Evolutionary conservation across 2,888 invertebrate genomes (phyloP).

Genomic region (Watsonalla cultraria): DNA sequence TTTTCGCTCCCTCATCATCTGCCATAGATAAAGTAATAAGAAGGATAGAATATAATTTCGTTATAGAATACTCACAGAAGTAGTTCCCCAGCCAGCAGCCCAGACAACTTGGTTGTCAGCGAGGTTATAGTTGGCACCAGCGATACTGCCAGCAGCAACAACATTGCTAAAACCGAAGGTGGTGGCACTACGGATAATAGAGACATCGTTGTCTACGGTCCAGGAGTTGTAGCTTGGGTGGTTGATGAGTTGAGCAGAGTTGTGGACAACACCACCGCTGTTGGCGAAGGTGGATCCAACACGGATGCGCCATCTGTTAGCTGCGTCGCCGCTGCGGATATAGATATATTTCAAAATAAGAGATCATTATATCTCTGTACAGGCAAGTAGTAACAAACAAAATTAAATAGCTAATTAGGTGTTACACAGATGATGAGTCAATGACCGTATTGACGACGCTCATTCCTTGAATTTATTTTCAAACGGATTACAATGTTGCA

Average conservation of each 20-base stretch:
- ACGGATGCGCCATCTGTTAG: conserved; percentile 28
- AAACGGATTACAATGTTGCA: no score
- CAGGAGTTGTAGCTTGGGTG: conserved; percentile 25
- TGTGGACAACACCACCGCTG: conserved; percentile 29
- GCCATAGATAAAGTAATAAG: no score
- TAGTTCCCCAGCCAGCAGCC: conserved; percentile 52
- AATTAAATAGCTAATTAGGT: no score
- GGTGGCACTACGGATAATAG: conserved; percentile 26
- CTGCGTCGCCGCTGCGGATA: conserved; percentile 23
- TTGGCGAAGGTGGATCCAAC: conserved; percentile 30
- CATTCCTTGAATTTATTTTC: no score
- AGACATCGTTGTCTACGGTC: conserved; percentile 35
- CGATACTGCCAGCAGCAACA: conserved; percentile 24
- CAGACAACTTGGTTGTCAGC: conserved; percentile 35
- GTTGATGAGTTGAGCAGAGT: conserved; percentile 11
- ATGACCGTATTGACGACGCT: no score
- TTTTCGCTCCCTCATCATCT: background rate
- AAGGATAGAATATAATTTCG: background rate
- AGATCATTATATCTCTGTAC: no score
- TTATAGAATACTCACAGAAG: conserved; percentile 25
- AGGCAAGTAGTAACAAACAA: no score
- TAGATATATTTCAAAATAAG: background rate
- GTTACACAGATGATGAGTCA: no score
- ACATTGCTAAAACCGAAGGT: conserved; percentile 12
- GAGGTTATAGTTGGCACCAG: conserved; percentile 32